Evolutionary conservation across 2,797 vertebrate species (phyloP), one percentile per base, ranked within the genome.

Genomic region (Babyrousa celebensis): DNA sequence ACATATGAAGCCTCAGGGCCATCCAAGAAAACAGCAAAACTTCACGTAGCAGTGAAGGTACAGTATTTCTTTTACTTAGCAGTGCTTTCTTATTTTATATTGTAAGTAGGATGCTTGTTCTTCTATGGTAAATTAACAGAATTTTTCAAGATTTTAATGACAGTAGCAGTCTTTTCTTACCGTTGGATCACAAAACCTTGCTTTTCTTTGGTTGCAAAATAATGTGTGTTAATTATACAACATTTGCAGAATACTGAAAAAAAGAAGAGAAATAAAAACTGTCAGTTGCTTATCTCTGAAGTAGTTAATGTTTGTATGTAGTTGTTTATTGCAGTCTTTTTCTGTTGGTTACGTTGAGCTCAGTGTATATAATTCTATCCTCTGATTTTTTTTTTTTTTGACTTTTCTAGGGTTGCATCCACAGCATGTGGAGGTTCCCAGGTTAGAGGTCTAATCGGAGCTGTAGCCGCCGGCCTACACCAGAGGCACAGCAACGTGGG

Each of bases 21-120:
- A 97, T 99, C 99, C 94, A 99, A 99, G 98, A 99, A 99, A 98
- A 99, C 99, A 4, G 99, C 99, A 98, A 99, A 99, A 98, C 99
- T 99, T 97, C 99, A 99, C 0, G 99, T 99, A 80, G 99, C 99
- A 32, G 99, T 99, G 95, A 99, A 99, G 99, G 99, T 99, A 98
- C 94, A 97, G 85, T 93, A 65, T 90, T 82, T 78, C 29, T 90
- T 94, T 91, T 68, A 48, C 16, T 91, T 62, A 63, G 2, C 9
- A 63, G 1, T 85, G 54, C 14, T 80, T 94, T 91, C n/a, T 75
- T 60, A 29, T 79, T 92, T 96, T 83, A 48, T 83, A 12, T 94
- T 91, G 16, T 52, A 96, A 60, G 84, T 94, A 89, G 80, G 7
- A 14, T 84, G 17, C 25, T 93, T 94, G 20, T 94, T 94, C 96